Base-by-base conservation (phyloP, 2,888 invertebrate genomes). In the Metellina segmentata region DNA sequence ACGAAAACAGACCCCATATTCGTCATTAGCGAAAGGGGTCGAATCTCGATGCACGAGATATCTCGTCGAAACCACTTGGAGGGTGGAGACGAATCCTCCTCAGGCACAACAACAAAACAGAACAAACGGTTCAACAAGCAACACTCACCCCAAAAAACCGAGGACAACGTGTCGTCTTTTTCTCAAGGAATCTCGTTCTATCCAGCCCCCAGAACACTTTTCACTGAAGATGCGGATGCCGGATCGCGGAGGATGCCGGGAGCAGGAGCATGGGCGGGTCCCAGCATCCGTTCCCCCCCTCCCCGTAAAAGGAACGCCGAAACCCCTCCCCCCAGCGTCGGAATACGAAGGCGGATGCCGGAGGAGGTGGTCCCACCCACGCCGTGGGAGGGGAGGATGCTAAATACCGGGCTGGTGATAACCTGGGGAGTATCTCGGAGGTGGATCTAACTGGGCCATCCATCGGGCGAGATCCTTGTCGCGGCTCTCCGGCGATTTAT, bases 241-340 rank as follows among this genome's bases (percentile, higher is more conserved):
- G 74, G 49, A 19, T 61, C 74, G 85, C 75, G 53, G 48, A 16
- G 85, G 85, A 78, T 90, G 82, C 82, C 71, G 83, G 82, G 87
- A 91, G 91, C 85, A 78, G 74, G 85, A 90, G 53, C 78, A 82
- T 78, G 79, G 86, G 81, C 86, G 86, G 81, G 52, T 51, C 79
- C 71, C 52, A 34, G 19, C 20, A 72, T 7, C 61, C n/a, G 20
- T 75, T 48, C 48, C 82, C 51, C 83, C 83, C 34, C 34, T 2
- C 34, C 34, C 34, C 34, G 34, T 19, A 70, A 86, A 61, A 83
- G 34, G 16, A 34, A 19, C 34, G 70, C 34, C 34, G 34, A 34
- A 34, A 34, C 49, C 69, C 75, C 82, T 70, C 82, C 82, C 77
- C 70, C 77, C n/a, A n/a, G n/a, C n/a, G n/a, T 79, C 34, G 7